These are phyloP conservation scores for Caenorhabditis sp. DNA, from an alignment of 2,888 invertebrate genomes.

Conservation along the genomic window DNA sequence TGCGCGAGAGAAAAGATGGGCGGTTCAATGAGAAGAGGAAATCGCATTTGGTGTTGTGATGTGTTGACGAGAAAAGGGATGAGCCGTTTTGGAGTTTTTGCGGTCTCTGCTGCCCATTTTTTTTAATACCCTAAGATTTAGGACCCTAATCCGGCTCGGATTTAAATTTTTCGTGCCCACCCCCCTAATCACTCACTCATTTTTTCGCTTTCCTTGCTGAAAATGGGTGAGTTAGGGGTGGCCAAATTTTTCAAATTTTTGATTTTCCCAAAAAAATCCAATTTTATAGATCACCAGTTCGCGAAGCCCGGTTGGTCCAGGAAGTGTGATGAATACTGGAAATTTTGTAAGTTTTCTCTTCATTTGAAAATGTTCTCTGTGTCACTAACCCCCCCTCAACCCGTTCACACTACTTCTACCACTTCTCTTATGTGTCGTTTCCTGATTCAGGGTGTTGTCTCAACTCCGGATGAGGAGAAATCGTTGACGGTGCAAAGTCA, in stretches of 20 bases:
- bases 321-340: constrained; percentile 21
- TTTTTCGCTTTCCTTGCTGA: background rate
- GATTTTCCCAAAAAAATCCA: background rate
- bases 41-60: constrained; percentile 45
- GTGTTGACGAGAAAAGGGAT: constrained; percentile 18
- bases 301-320: constrained; percentile 10
- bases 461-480: constrained; percentile 9
- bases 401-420: background rate
- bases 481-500: constrained; percentile 7
- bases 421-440: background rate
- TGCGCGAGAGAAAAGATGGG: constrained; percentile 14
- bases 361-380: too few species aligned
- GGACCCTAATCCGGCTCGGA: constrained; percentile 10
- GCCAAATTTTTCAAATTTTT: background rate
- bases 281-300: background rate
- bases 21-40: constrained; percentile 30
- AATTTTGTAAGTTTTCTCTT: constrained; percentile 22
- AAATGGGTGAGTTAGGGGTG: background rate
- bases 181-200: background rate
- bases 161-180: constrained; percentile 8
- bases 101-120: constrained; percentile 9
- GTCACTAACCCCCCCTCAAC: too few species aligned
- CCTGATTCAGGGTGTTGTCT: background rate
- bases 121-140: constrained; percentile 47
- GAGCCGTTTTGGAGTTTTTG: constrained; percentile 11